A percentile compares a stretch with the other conserved stretches of the same genome.
Conservation (phyloP, 2,888 invertebrate species). For the Aphodius sticticus region DNA sequence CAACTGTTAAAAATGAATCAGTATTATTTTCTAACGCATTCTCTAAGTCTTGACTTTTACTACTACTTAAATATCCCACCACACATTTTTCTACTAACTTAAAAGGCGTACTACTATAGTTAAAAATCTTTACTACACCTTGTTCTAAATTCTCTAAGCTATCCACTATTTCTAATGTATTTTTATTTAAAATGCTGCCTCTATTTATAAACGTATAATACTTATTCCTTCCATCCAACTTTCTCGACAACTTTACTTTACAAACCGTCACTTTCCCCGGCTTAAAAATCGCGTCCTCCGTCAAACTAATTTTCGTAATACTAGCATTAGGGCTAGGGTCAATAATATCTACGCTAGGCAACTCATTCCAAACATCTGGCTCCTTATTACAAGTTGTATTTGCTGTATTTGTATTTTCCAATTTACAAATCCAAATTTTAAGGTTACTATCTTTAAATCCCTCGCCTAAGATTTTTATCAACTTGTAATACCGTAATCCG, state of each 20-base stretch:
- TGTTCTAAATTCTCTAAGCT: neutral
- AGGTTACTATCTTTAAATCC: neutral
- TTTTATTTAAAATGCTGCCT: neutral
- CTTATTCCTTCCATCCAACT: neutral
- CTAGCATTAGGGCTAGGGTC: neutral
- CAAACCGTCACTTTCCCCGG: neutral
- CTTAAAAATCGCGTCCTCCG: neutral
- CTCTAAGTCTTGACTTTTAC: too few species aligned
- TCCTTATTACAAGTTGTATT: neutral
- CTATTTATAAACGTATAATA: neutral
- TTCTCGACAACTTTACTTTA: neutral
- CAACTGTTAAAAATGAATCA: too few species aligned
- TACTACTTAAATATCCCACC: neutral
- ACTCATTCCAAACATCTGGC: neutral
- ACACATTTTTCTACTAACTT: neutral
- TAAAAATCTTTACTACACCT: neutral
- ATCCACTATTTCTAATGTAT: neutral
- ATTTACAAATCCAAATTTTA: neutral
- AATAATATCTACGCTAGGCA: neutral
- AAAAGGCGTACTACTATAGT: neutral
- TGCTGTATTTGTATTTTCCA: neutral
- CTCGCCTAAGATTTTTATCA: neutral
- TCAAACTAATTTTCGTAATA: neutral
- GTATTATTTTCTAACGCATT: too few species aligned
- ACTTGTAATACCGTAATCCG: neutral